Evolutionary conservation across 2,888 invertebrate species (phyloP).

Genomic region (Agriopis marginaria): DNA sequence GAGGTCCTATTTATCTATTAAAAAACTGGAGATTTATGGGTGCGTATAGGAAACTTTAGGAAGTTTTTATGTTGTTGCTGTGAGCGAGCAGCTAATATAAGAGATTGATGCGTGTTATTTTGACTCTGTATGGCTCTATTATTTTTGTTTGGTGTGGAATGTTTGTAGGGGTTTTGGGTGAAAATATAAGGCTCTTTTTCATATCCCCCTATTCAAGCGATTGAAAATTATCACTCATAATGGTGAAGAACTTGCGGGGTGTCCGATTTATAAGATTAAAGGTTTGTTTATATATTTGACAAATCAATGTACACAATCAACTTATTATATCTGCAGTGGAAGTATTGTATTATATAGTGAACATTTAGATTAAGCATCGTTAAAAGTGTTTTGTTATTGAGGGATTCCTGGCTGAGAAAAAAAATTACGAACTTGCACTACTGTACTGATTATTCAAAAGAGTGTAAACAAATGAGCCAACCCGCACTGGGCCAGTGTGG

Average conservation of each 20-base stretch:
- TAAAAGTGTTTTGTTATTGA: too few relatives aligned
- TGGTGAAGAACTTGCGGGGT: not conserved
- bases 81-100: slow-evolving; percentile 76
- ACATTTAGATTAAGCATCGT: too few relatives aligned
- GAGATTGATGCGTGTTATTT: slow-evolving; percentile 81
- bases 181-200: slow-evolving; percentile 16
- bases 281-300: too few relatives aligned
- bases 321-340: too few relatives aligned
- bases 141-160: slow-evolving; percentile 40
- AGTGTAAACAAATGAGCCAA: too few relatives aligned
- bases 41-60: slow-evolving; percentile 81
- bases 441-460: too few relatives aligned
- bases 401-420: too few relatives aligned
- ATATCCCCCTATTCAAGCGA: not conserved
- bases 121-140: slow-evolving; percentile 58
- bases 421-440: too few relatives aligned
- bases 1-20: slow-evolving; percentile 86
- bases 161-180: slow-evolving; percentile 21
- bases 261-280: too few relatives aligned
- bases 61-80: slow-evolving; percentile 83
- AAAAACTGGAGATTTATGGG: slow-evolving; percentile 83
- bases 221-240: slow-evolving; percentile 3
- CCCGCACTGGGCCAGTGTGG: too few relatives aligned
- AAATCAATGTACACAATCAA: too few relatives aligned
- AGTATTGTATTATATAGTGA: too few relatives aligned